A percentile compares a stretch with the other conserved stretches of the same genome.
Evolutionary conservation across 1,140 invertebrate genomes (phyloP).

Genomic region (Nymphalis io): DNA sequence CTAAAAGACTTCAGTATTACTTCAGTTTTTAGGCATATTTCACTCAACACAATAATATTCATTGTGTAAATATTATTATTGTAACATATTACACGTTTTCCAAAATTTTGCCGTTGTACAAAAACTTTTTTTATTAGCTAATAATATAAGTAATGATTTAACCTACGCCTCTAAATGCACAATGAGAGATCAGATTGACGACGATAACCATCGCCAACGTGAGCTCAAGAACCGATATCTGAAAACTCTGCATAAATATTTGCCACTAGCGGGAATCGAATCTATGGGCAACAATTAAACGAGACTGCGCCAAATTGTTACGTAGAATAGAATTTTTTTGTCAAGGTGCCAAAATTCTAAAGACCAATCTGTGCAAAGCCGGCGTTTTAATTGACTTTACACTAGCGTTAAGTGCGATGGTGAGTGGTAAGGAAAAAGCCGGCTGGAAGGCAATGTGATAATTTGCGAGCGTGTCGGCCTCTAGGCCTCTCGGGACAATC

Average conservation of each 20-base stretch:
- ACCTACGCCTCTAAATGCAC: too few species aligned
- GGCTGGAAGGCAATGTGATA: slow-evolving; percentile 35
- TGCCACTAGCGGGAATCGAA: neutral
- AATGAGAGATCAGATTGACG: too few species aligned
- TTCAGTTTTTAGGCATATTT: too few species aligned
- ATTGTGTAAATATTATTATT: too few species aligned
- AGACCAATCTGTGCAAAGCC: slow-evolving; percentile 19
- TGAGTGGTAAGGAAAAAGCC: slow-evolving; percentile 37
- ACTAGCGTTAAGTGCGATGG: slow-evolving; percentile 16
- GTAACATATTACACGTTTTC: too few species aligned
- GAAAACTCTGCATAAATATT: neutral
- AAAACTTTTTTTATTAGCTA: too few species aligned
- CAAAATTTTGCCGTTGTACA: too few species aligned
- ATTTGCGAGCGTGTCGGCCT: slow-evolving; percentile 28
- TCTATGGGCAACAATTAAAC: neutral
- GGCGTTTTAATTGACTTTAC: slow-evolving; percentile 39
- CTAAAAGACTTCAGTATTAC: too few species aligned
- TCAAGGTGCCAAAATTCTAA: slow-evolving; percentile 17
- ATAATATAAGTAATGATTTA: too few species aligned
- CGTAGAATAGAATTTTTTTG: slow-evolving; percentile 8
- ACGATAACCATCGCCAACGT: too few species aligned
- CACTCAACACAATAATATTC: too few species aligned
- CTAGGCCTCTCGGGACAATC: slow-evolving; percentile 28
- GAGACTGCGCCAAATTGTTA: neutral
- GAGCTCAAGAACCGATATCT: neutral